Evolutionary conservation across 2,888 invertebrate genomes (phyloP).

Genomic region (Cantharis rustica): DNA sequence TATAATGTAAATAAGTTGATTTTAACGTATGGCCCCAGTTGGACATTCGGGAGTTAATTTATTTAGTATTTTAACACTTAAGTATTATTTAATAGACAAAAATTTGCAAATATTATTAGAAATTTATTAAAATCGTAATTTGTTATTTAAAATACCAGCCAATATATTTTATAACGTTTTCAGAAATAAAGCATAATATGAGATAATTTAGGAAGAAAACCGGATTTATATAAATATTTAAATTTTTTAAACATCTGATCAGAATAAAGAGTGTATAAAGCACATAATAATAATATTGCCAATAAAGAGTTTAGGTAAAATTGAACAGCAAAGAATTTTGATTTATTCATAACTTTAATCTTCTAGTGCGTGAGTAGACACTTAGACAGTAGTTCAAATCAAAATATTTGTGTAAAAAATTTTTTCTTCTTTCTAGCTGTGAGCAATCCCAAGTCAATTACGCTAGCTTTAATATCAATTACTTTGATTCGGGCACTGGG

Average conservation of each 20-base stretch:
- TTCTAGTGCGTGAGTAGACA: no score
- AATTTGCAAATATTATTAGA: background rate
- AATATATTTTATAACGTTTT: background rate
- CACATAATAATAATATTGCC: no score
- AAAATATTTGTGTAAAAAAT: no score
- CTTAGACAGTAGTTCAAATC: no score
- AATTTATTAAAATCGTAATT: background rate
- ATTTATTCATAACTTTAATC: no score
- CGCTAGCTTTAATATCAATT: no score
- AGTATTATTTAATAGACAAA: background rate
- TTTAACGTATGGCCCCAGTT: background rate
- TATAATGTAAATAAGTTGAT: background rate
- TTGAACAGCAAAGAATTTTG: no score
- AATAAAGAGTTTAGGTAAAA: no score
- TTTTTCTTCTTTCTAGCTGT: no score
- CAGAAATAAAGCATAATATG: background rate
- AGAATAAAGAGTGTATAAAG: background rate
- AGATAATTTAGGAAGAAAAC: background rate
- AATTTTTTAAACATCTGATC: background rate
- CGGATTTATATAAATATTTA: background rate
- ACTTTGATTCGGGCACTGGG: no score
- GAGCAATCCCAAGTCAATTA: no score
- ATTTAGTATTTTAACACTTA: background rate
- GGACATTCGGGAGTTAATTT: slow-evolving; percentile 1
- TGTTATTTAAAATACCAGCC: background rate